A percentile compares a stretch with the other conserved stretches of the same genome.
Evolutionary conservation across 2,888 invertebrate genomes (phyloP).

Genomic region (Agrotis puta): DNA sequence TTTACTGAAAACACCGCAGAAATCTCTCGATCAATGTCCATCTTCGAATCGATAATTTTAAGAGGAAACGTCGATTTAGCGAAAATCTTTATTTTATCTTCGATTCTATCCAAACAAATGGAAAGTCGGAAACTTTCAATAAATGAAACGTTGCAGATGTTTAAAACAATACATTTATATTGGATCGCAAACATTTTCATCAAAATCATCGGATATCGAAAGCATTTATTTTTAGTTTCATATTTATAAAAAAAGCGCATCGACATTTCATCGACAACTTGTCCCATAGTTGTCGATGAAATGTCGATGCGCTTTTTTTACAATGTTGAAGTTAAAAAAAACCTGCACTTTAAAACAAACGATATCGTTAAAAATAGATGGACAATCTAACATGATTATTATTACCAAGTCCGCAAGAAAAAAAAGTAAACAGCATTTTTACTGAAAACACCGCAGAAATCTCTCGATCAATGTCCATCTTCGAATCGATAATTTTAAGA

Average conservation of each 20-base stretch:
- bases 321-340: no score
- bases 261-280: constrained; percentile 52
- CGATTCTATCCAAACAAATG: constrained; percentile 41
- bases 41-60: constrained; percentile 19
- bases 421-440: neutral
- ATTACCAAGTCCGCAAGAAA: neutral
- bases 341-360: no score
- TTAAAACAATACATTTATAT: constrained; percentile 45
- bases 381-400: neutral
- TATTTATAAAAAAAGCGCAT: neutral
- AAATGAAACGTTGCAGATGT: constrained; percentile 31
- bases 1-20: neutral
- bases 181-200: constrained; percentile 43
- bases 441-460: neutral
- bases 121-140: constrained; percentile 26
- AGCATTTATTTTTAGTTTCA: constrained; percentile 46
- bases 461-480: constrained; percentile 24
- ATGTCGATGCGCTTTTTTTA: neutral
- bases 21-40: constrained; percentile 25
- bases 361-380: neutral
- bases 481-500: constrained; percentile 20
- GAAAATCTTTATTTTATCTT: constrained; percentile 33
- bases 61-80: neutral
- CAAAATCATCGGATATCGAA: constrained; percentile 26
- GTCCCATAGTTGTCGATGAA: constrained; percentile 59